A percentile compares a stretch with the other conserved stretches of the same genome.
phyloP scores from a whole-genome alignment of 1,140 invertebrate genomes.

The Caenorhabditis briggsae region DNA sequence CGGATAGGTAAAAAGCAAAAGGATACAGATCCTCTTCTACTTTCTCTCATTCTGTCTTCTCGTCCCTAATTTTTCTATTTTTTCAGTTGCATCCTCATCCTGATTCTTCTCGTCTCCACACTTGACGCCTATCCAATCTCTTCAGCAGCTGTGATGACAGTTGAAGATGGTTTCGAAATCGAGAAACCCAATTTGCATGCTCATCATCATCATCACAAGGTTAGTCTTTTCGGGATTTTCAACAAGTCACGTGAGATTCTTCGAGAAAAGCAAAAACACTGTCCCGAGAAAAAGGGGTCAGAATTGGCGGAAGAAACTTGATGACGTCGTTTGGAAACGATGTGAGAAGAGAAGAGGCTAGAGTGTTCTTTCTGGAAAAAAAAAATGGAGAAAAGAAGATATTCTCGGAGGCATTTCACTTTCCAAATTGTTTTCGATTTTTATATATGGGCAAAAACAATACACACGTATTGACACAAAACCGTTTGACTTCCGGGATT shows the following conservation, averaged over 20 bases:
- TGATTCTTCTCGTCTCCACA: background rate
- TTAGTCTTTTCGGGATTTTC: background rate
- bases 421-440: constrained; percentile 45
- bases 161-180: constrained; percentile 35
- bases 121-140: constrained; percentile 5
- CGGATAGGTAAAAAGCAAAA: background rate
- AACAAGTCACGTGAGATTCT: background rate
- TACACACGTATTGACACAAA: background rate
- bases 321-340: constrained; percentile 26
- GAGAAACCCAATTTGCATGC: constrained; percentile 40
- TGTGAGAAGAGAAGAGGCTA: background rate
- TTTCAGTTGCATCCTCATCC: constrained; percentile 26
- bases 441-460: background rate
- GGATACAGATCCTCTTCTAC: background rate
- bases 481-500: constrained; percentile 15
- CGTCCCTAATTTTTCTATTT: background rate
- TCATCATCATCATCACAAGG: constrained; percentile 51
- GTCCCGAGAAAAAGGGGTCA: constrained; percentile 40
- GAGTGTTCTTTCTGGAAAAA: constrained; percentile 12
- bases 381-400: background rate
- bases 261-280: background rate
- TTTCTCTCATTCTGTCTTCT: background rate
- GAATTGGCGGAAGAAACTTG: constrained; percentile 48
- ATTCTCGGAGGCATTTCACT: background rate
- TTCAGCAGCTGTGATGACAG: constrained; percentile 37